Conservation (phyloP, 2,113 vertebrate species). For the Onychostoma macrolepis region DNA sequence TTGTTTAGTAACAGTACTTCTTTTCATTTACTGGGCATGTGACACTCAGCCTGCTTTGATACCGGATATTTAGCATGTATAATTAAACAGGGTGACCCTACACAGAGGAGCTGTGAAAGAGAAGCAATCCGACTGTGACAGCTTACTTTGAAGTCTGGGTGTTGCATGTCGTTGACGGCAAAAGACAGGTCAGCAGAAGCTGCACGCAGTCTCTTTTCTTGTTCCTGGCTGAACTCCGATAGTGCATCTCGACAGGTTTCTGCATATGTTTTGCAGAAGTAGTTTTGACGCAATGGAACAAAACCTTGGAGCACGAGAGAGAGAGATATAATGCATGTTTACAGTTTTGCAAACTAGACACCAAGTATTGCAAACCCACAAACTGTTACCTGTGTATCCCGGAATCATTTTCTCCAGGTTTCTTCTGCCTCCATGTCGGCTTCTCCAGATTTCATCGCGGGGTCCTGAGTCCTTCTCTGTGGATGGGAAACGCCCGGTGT, state of each 20-base stretch:
- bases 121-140: conserved; percentile 20
- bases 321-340: conserved; percentile 6
- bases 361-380: neutral
- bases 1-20: conserved; percentile 7
- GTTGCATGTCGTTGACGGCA: conserved; percentile 25
- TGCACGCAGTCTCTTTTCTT: conserved; percentile 26
- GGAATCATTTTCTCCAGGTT: conserved; percentile 71
- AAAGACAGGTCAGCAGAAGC: conserved; percentile 39
- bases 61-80: conserved; percentile 62
- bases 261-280: conserved; percentile 76
- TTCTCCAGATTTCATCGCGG: conserved; percentile 45
- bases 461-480: neutral
- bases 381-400: conserved; percentile 77
- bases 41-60: conserved; percentile 55
- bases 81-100: conserved; percentile 60
- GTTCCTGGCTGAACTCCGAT: conserved; percentile 64
- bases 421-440: conserved; percentile 45
- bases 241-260: conserved; percentile 71
- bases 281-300: conserved; percentile 72
- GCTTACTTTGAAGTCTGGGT: conserved; percentile 54
- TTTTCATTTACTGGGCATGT: conserved; percentile 23
- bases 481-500: conserved; percentile 47
- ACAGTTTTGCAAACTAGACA: neutral
- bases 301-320: conserved; percentile 66
- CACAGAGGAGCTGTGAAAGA: conserved; percentile 32